These are phyloP conservation scores for Idaea dimidiata DNA, from an alignment of 2,888 invertebrate species.

Conservation along the genomic window DNA sequence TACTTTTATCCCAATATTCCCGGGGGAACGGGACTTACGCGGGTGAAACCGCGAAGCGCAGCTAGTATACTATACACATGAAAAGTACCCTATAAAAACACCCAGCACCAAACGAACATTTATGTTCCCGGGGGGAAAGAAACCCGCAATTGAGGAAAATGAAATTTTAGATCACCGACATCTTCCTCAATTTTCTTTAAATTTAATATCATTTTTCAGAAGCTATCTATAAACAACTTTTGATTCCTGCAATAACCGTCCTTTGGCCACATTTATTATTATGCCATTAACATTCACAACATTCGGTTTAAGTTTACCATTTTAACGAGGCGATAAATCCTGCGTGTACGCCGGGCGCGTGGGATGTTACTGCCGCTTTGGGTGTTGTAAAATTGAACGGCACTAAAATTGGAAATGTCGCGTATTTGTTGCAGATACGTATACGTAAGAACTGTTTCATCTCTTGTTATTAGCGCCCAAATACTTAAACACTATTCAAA, in stretches of 20 bases:
- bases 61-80: too few species aligned
- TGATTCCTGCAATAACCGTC: background rate
- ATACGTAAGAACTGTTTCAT: too few species aligned
- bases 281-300: background rate
- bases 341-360: background rate
- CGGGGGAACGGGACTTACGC: too few species aligned
- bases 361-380: background rate
- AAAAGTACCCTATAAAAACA: too few species aligned
- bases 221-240: background rate
- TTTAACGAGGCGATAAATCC: background rate
- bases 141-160: too few species aligned
- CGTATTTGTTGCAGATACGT: background rate
- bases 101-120: too few species aligned
- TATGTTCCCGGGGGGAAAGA: too few species aligned
- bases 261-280: background rate
- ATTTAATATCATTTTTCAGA: background rate
- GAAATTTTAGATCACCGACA: background rate
- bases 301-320: background rate
- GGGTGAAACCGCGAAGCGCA: too few species aligned
- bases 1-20: too few species aligned
- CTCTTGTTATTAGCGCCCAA: too few species aligned
- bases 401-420: background rate
- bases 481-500: too few species aligned
- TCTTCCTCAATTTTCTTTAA: background rate
- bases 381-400: constrained; percentile 1